Evolutionary conservation across 1,140 invertebrate genomes (phyloP), one percentile per base, ranked within the genome.

Genomic region (Probaryconus sp.): DNA sequence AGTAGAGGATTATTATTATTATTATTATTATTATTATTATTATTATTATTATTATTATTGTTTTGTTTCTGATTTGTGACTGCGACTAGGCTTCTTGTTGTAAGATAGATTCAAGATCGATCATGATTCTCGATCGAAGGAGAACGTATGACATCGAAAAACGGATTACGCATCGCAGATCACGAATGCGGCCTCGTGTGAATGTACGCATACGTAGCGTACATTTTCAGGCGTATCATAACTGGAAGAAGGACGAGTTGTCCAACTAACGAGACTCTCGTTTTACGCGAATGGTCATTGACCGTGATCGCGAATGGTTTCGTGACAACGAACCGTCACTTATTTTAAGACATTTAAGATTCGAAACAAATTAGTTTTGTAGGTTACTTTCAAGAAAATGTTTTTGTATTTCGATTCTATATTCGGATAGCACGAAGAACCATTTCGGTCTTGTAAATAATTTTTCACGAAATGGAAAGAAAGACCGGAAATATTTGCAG

Each of bases 61-160:
- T n/a, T n/a, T n/a, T n/a, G n/a, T n/a, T n/a, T n/a, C n/a, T n/a
- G n/a, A n/a, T n/a, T n/a, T n/a, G n/a, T n/a, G n/a, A n/a, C n/a
- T n/a, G n/a, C n/a, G n/a, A n/a, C n/a, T n/a, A n/a, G n/a, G n/a
- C n/a, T n/a, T n/a, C n/a, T n/a, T n/a, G n/a, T n/a, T n/a, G n/a
- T n/a, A n/a, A n/a, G n/a, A n/a, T n/a, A n/a, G n/a, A 77, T 58
- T 20, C 14, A 21, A 51, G 64, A 71, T 79, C 53, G 53, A 72
- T 77, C 58, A 42, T 55, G 71, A 61, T 69, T 18, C 43, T 0
- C 9, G 38, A 73, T 61, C 70, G 33, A 65, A 60, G 33, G 40
- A 56, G 56, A 64, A 45, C 35, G 55, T 43, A 55, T 67, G 70
- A 79, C 70, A 71, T 77, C 45, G 33, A 58, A 75, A n/a, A n/a